Evolutionary conservation across 2,113 vertebrate species (phyloP).

Genomic region (Coracopsis vasa): DNA sequence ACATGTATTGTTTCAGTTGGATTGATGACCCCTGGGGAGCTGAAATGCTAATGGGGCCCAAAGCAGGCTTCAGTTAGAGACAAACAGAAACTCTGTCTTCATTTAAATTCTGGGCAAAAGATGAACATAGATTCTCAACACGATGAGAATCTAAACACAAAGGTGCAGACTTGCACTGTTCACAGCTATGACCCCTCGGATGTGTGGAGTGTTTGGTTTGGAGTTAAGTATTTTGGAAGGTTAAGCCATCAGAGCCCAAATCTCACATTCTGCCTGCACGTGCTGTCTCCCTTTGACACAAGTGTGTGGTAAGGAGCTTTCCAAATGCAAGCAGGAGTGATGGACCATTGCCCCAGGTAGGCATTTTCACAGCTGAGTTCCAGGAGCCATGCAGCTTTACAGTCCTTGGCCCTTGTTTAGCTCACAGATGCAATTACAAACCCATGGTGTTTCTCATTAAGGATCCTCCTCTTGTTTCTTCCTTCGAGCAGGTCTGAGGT

Average conservation of each 20-base stretch:
- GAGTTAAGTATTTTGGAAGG: slow-evolving; percentile 12
- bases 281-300: neutral
- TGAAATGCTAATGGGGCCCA: slow-evolving; percentile 43
- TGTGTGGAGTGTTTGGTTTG: neutral
- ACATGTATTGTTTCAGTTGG: slow-evolving; percentile 30
- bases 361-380: neutral
- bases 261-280: neutral
- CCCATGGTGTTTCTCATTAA: neutral
- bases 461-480: neutral
- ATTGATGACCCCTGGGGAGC: slow-evolving; percentile 44
- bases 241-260: slow-evolving; percentile 19
- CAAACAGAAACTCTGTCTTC: slow-evolving; percentile 26
- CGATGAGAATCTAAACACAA: neutral
- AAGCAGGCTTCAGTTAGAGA: slow-evolving; percentile 11
- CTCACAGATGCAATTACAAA: neutral
- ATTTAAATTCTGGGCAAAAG: slow-evolving; percentile 41
- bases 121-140: neutral
- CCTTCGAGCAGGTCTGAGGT: neutral
- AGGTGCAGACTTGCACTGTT: neutral
- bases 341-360: neutral
- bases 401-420: neutral
- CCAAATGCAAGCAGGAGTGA: neutral
- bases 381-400: neutral
- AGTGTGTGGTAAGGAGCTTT: neutral
- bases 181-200: neutral